A percentile compares a stretch with the other conserved stretches of the same genome.
These are phyloP conservation scores for Rhynchophorus ferrugineus DNA, from an alignment of 1,140 invertebrate species.

Conservation along the genomic window DNA sequence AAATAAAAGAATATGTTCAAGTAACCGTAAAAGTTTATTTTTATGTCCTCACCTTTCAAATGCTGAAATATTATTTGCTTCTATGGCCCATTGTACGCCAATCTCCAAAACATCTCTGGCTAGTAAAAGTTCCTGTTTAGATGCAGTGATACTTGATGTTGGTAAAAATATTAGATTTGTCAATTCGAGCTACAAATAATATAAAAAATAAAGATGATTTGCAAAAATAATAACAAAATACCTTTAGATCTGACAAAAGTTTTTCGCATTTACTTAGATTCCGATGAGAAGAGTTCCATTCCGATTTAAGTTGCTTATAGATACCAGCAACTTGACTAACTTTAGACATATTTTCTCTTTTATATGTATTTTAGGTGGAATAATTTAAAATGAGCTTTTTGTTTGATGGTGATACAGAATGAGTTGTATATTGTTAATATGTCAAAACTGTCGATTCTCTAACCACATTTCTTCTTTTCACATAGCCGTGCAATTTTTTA, in stretches of 20 bases:
- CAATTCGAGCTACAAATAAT: constrained; percentile 60
- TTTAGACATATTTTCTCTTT: constrained; percentile 47
- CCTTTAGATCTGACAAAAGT: constrained; percentile 66
- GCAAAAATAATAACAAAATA: constrained; percentile 34
- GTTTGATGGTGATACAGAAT: background rate
- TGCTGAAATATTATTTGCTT: constrained; percentile 81
- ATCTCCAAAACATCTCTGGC: constrained; percentile 91
- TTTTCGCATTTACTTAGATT: constrained; percentile 67
- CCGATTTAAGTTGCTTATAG: constrained; percentile 65
- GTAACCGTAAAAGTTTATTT: too few species aligned
- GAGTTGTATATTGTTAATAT: constrained; percentile 8
- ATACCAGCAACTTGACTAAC: constrained; percentile 57
- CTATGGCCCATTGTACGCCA: constrained; percentile 91
- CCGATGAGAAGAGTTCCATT: constrained; percentile 60
- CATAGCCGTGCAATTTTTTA: too few species aligned
- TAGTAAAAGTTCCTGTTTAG: constrained; percentile 79
- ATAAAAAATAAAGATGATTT: constrained; percentile 10
- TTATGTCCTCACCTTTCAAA: constrained; percentile 80
- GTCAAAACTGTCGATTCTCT: too few species aligned
- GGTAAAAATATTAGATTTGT: constrained; percentile 82
- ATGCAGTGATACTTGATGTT: constrained; percentile 67
- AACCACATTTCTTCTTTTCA: too few species aligned
- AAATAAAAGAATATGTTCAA: too few species aligned
- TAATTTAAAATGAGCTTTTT: too few species aligned
- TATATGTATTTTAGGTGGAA: too few species aligned